These are phyloP conservation scores for Cyclargus thomasi DNA, from an alignment of 1,140 invertebrate species.

Conservation along the genomic window DNA sequence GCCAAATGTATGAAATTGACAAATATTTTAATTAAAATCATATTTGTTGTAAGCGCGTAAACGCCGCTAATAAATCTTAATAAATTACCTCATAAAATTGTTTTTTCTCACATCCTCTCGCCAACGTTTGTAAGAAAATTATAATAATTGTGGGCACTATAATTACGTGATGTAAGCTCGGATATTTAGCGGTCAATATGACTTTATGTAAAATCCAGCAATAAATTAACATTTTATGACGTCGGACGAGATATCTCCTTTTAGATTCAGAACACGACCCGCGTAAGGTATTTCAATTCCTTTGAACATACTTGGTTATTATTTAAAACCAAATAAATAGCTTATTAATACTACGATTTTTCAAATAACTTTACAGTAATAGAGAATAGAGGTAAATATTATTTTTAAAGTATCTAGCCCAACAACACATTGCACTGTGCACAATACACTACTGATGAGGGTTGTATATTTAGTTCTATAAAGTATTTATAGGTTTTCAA, in stretches of 20 bases:
- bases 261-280: slow-evolving; percentile 26
- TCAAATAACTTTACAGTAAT: too few species aligned
- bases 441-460: too few species aligned
- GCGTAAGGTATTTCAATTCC: slow-evolving; percentile 8
- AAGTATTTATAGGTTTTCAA: too few species aligned
- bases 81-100: slow-evolving; percentile 56
- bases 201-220: slow-evolving; percentile 70
- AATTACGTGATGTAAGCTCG: slow-evolving; percentile 67
- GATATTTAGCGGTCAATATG: slow-evolving; percentile 62
- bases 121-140: slow-evolving; percentile 69
- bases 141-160: slow-evolving; percentile 68
- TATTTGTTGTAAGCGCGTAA: slow-evolving; percentile 25
- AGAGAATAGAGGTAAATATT: too few species aligned
- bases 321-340: too few species aligned
- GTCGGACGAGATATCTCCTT: slow-evolving; percentile 51
- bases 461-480: too few species aligned
- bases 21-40: neutral
- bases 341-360: too few species aligned
- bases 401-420: too few species aligned
- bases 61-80: slow-evolving; percentile 55
- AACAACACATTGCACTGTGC: too few species aligned
- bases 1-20: neutral
- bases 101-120: slow-evolving; percentile 70
- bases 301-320: neutral
- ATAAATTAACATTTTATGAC: slow-evolving; percentile 73